These are phyloP conservation scores for Rhimphoctona megacephalus DNA, from an alignment of 2,888 invertebrate species.

Conservation along the genomic window DNA sequence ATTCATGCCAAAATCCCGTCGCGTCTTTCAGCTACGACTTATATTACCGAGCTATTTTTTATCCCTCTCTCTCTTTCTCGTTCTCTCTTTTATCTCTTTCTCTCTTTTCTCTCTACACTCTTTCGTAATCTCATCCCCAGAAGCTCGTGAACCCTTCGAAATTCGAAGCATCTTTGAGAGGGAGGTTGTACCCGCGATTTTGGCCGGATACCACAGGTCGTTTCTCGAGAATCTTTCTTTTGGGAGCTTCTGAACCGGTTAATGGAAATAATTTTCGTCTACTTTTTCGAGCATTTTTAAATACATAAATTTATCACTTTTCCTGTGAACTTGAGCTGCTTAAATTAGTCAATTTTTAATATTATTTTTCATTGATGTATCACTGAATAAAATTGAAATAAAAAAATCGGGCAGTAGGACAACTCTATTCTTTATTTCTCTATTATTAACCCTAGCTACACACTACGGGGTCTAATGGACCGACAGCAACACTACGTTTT, in stretches of 20 bases:
- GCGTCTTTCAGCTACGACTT: slow-evolving; percentile 56
- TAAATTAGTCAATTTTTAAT: no score
- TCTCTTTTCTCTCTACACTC: not conserved
- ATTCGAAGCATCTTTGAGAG: slow-evolving; percentile 69
- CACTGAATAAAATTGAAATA: no score
- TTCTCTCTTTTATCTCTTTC: slow-evolving; percentile 1
- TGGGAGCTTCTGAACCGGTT: not conserved
- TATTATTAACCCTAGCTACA: no score
- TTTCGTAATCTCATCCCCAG: slow-evolving; percentile 37
- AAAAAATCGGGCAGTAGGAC: no score
- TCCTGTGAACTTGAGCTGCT: no score
- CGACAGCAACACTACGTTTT: no score
- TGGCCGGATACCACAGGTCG: slow-evolving; percentile 71
- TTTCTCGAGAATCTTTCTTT: slow-evolving; percentile 28
- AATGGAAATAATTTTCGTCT: no score
- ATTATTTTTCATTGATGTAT: no score
- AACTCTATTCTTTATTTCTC: no score
- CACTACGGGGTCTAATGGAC: no score
- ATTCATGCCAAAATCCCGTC: slow-evolving; percentile 49
- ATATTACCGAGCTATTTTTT: slow-evolving; percentile 39
- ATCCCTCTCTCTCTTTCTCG: slow-evolving; percentile 1
- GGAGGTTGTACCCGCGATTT: slow-evolving; percentile 61
- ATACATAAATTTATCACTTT: no score
- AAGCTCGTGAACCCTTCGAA: slow-evolving; percentile 52
- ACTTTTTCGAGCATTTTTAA: no score